phyloP scores from a whole-genome alignment of 1,140 invertebrate species.

The Caerostris extrusa region DNA sequence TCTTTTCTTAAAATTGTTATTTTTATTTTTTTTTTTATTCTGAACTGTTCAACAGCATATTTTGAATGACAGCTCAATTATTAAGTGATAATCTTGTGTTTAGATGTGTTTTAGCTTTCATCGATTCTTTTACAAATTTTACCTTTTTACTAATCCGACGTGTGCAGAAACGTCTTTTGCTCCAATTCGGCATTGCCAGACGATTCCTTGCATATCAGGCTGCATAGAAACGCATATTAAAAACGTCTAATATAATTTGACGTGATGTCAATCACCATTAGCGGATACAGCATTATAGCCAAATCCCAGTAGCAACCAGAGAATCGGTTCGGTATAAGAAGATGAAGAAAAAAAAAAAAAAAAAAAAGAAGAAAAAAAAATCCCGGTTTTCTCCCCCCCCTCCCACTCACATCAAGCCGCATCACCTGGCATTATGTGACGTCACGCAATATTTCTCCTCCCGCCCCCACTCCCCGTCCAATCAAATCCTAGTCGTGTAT shows the following conservation, averaged over 20 bases:
- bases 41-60: no score
- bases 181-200: background rate
- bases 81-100: no score
- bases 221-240: background rate
- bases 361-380: background rate
- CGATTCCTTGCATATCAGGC: background rate
- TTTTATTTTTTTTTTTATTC: no score
- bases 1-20: no score
- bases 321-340: background rate
- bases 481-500: conserved; percentile 52
- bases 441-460: conserved; percentile 54
- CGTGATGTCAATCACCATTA: conserved; percentile 69
- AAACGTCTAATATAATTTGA: conserved; percentile 44
- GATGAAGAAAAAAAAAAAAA: background rate
- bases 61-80: no score
- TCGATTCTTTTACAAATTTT: no score
- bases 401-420: conserved; percentile 8
- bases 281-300: conserved; percentile 49
- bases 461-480: conserved; percentile 37
- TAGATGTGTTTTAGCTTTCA: no score
- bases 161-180: background rate
- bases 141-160: background rate
- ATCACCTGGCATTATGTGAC: conserved; percentile 73
- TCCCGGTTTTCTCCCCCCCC: background rate
- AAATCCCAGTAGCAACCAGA: background rate